A percentile compares a stretch with the other conserved stretches of the same genome.
Conservation (phyloP, 2,888 invertebrate species). For the Panopea generosa region DNA sequence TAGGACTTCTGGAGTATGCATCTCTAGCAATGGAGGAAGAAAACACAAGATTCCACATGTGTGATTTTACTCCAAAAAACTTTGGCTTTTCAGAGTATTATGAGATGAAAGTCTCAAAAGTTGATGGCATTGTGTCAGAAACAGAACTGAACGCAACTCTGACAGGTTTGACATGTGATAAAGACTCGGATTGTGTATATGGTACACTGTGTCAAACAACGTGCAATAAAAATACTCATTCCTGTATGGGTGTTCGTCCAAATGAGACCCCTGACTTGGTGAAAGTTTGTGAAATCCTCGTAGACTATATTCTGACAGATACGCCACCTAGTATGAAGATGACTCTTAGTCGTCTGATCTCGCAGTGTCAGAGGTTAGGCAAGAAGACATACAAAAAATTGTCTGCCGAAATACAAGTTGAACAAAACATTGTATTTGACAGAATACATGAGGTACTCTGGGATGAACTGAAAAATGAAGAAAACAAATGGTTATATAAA, state of each 20-base stretch:
- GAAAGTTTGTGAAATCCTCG: conserved; percentile 74
- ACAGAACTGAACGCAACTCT: conserved; percentile 61
- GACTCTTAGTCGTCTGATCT: conserved; percentile 65
- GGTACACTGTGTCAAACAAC: conserved; percentile 71
- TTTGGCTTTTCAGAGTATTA: conserved; percentile 72
- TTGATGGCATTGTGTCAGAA: conserved; percentile 69
- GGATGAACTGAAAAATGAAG: conserved; percentile 73
- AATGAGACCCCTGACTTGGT: conserved; percentile 70
- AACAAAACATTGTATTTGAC: conserved; percentile 75
- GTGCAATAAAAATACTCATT: conserved; percentile 65
- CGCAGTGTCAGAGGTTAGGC: conserved; percentile 63
- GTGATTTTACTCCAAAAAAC: conserved; percentile 70
- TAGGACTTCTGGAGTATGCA: conserved; percentile 78
- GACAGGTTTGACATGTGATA: conserved; percentile 63
- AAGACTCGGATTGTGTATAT: conserved; percentile 72
- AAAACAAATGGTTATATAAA: conserved; percentile 60
- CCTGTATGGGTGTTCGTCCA: conserved; percentile 67
- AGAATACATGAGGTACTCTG: conserved; percentile 77
- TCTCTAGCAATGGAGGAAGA: conserved; percentile 74
- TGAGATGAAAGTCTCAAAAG: conserved; percentile 72
- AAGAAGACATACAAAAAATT: conserved; percentile 5
- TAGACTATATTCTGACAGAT: conserved; percentile 76
- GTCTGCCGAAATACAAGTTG: conserved; percentile 35
- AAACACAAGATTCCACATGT: conserved; percentile 76
- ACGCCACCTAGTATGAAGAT: conserved; percentile 69